Evolutionary conservation across 1,140 invertebrate genomes (phyloP), one percentile per base, ranked within the genome.

Genomic region (Lordiphosa collinella): DNA sequence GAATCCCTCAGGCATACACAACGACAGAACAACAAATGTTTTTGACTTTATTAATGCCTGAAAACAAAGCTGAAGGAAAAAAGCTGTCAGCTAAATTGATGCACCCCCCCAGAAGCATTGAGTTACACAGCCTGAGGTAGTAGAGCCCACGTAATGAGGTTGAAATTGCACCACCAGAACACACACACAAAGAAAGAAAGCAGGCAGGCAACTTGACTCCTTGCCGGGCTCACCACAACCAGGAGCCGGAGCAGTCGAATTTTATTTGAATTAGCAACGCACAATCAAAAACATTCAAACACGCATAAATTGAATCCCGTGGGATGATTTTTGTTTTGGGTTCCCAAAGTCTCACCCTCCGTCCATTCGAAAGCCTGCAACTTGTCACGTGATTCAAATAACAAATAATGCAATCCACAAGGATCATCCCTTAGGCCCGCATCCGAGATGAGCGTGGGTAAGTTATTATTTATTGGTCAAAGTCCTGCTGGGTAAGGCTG

Each of bases 231-330:
- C 61, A 62, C 76, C 76, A 43, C 76, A 75, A 35, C 16, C 47
- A 46, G 64, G 44, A 68, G 6, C 10, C 11, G 75, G 40, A 54
- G 53, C 40, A 62, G 65, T 66, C 53, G 78, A 59, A 59, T 82
- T 82, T 67, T 82, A 82, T 82, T 82, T 84, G 79, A 84, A 84
- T 84, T 84, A 85, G 78, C 78, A 78, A 68, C 57, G 78, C 64
- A 53, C 78, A 84, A 84, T 84, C 78, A 84, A 84, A 84, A 84
- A 84, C 78, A 84, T 84, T 84, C 78, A 84, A 84, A 84, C 78
- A 84, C 79, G 79, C 78, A 84, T 84, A 84, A 84, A 84, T 84
- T 84, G 78, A 84, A 84, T 84, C 78, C 78, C 78, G 78, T 84
- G 78, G 78, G 78, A 84, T 84, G 78, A 64, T 85, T 85, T 84